Percentiles rank a stretch among this genome's conserved stretches.
Conservation (phyloP, 64 coral and sea anemone genomes). For the Montipora foliosa region DNA sequence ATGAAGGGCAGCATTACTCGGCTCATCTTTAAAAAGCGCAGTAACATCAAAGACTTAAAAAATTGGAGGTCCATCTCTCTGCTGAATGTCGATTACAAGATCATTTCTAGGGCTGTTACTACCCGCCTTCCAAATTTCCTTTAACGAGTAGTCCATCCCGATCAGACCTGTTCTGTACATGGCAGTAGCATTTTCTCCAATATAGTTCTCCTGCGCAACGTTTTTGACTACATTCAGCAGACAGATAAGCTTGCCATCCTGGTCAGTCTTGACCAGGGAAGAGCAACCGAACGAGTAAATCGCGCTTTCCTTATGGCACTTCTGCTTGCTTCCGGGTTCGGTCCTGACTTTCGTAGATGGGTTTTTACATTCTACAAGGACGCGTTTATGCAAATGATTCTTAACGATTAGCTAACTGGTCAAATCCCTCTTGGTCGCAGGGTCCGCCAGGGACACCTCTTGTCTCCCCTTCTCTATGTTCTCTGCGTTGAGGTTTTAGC, state of each 20-base stretch:
- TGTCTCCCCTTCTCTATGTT: not conserved
- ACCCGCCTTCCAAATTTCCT: not conserved
- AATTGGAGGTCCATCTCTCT: conserved; percentile 28
- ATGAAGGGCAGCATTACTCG: not conserved
- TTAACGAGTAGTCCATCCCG: not conserved
- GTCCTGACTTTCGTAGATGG: not conserved
- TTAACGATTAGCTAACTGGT: no score
- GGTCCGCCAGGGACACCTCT: not conserved
- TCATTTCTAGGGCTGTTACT: not conserved
- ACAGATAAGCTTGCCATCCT: not conserved
- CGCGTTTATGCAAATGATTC: not conserved
- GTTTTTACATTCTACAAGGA: not conserved
- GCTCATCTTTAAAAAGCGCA: conserved; percentile 4
- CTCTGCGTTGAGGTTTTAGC: no score
- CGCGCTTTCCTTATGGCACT: not conserved
- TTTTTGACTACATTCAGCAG: not conserved
- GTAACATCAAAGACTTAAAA: conserved; percentile 4
- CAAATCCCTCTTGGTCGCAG: no score
- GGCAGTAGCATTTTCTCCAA: conserved; percentile 9
- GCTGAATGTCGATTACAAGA: conserved; percentile 43
- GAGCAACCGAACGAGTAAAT: not conserved
- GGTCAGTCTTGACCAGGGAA: not conserved
- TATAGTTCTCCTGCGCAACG: not conserved
- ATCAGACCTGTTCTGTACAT: conserved; percentile 18
- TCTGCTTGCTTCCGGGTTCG: not conserved